Evolutionary conservation across 2,888 invertebrate species (phyloP).

Genomic region (Chymomyza caudatula): DNA sequence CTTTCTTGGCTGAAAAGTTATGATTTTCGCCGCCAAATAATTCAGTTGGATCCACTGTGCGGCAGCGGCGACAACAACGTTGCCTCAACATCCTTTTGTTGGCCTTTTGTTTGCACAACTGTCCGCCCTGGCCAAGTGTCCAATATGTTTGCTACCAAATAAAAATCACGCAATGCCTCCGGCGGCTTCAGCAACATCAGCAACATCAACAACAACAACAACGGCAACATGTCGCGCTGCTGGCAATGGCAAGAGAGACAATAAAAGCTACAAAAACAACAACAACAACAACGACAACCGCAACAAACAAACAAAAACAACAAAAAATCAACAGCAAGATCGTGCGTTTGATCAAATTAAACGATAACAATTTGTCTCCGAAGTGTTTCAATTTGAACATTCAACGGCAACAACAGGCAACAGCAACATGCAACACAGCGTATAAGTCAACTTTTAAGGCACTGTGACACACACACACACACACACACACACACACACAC

Average conservation of each 20-base stretch:
- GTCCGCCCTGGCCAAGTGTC: constrained; percentile 34
- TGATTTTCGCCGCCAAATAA: no score
- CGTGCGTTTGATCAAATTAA: constrained; percentile 78
- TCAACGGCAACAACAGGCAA: constrained; percentile 28
- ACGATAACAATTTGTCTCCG: constrained; percentile 78
- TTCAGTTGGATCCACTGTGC: no score
- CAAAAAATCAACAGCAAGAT: constrained; percentile 67
- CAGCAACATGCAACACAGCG: constrained; percentile 50
- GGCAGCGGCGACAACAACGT: constrained; percentile 8
- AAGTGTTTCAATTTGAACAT: constrained; percentile 77
- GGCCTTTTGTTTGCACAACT: constrained; percentile 1
- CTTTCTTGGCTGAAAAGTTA: no score
- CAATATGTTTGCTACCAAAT: constrained; percentile 65
- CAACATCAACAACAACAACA: constrained; percentile 16
- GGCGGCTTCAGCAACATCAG: constrained; percentile 2
- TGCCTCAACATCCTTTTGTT: constrained; percentile 51
- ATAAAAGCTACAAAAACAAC: background rate
- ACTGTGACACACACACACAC: constrained; percentile 35
- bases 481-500: constrained; percentile 7
- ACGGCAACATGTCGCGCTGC: background rate
- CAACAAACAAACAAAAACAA: background rate
- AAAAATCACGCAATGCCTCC: constrained; percentile 44
- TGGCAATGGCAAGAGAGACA: background rate
- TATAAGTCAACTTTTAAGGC: constrained; percentile 68
- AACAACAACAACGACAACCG: constrained; percentile 2